Evolutionary conservation across 2,888 invertebrate genomes (phyloP), one percentile per base, ranked within the genome.

Genomic region (Baccha elongata): DNA sequence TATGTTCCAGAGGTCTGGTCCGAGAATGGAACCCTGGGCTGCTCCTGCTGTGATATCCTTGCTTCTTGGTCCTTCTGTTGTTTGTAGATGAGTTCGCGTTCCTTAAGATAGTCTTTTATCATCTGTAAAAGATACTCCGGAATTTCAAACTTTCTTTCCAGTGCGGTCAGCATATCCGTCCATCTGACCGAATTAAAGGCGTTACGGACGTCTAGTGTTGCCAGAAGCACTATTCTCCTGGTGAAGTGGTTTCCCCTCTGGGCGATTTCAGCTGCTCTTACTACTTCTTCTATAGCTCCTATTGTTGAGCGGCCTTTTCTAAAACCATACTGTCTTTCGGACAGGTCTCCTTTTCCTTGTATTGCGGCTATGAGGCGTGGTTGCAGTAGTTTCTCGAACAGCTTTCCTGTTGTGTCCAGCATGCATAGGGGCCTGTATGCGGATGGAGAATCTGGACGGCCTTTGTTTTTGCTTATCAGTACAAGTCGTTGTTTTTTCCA

Each of bases 141-240:
- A 5, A 17, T 19, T 15, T 44, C 5, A 6, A 44, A 17, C 40
- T n/a, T 23, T 19, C 40, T 46, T 46, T 26, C 44, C 11, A 42
- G 15, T 29, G 37, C 26, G 11, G 10, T 3, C 21, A 44, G n/a
- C 10, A 42, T 37, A 6, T 37, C 32, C 6, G 32, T 21, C 50
- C 65, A 48, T 1, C 48, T 19, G 0, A 19, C 84, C 85, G 2
- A 86, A 35, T 46, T 85, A 79, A 37, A 84, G 19, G 15, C 17
- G 19, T 44, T 44, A 10, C 17, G 19, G 0, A 44, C 44, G 11
- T 44, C 44, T 7, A 44, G 44, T 44, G 17, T 44, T 17, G 19
- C 44, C 44, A 19, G 19, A 1, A 44, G 19, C 7, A 19, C 19
- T 10, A 44, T 44, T 8, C 19, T 44, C 19, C 19, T 15, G 7